Percentiles rank a stretch among this genome's conserved stretches.
These are phyloP conservation scores for Ornithoptera alexandrae DNA, from an alignment of 2,888 invertebrate species.

Conservation along the genomic window DNA sequence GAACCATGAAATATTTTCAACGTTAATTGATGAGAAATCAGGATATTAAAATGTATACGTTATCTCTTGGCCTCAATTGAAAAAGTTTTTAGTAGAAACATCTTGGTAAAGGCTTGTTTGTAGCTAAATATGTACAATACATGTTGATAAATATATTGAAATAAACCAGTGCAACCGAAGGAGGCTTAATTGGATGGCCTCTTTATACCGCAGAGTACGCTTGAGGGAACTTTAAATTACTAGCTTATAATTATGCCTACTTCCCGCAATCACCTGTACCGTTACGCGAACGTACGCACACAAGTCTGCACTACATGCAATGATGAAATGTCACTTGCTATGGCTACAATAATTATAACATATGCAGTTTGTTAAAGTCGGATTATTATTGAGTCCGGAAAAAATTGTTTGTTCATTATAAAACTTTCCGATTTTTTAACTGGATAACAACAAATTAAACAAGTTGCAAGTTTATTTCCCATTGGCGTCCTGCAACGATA, in stretches of 20 bases:
- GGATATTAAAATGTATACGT: no score
- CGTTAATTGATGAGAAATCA: no score
- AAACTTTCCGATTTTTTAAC: neutral
- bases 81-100: neutral
- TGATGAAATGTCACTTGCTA: neutral
- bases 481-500: no score
- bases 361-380: neutral
- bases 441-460: no score
- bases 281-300: neutral
- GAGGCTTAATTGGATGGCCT: neutral
- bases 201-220: neutral
- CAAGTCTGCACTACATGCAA: slow-evolving; percentile 1
- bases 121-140: neutral
- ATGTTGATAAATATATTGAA: neutral
- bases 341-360: neutral
- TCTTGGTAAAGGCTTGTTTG: neutral
- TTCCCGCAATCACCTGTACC: neutral
- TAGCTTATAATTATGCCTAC: neutral
- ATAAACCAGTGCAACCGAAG: slow-evolving; percentile 1
- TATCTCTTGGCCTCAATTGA: no score
- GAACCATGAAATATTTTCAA: no score
- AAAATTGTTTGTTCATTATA: neutral
- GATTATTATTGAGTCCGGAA: neutral
- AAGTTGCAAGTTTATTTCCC: neutral
- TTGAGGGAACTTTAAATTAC: neutral